A percentile compares a stretch with the other conserved stretches of the same genome.
Evolutionary conservation across 2,113 vertebrate species (phyloP).

Genomic region (Hippocampus zosterae): DNA sequence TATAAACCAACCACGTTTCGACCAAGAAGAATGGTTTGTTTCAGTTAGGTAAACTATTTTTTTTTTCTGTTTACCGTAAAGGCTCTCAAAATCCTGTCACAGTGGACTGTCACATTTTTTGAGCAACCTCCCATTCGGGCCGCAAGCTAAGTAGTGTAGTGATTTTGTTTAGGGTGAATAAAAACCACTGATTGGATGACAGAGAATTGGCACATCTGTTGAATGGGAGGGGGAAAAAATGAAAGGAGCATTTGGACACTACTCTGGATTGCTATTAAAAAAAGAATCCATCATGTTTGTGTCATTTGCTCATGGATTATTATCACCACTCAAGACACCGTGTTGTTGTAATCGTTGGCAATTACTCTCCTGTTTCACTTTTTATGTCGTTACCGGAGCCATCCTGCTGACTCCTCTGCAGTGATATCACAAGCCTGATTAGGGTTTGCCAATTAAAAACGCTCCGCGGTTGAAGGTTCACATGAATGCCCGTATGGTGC

Average conservation of each 20-base stretch:
- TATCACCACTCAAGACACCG: not conserved
- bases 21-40: not conserved
- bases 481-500: not conserved
- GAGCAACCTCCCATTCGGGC: not conserved
- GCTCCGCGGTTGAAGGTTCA: not conserved
- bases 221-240: not conserved
- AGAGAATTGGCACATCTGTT: not conserved
- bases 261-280: not conserved
- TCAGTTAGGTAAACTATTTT: not conserved
- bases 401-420: too few relatives aligned
- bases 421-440: too few relatives aligned
- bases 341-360: not conserved
- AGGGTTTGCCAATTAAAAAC: not conserved
- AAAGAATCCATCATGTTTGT: not conserved
- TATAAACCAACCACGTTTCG: not conserved
- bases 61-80: not conserved
- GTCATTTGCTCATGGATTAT: not conserved
- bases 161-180: too few relatives aligned
- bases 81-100: not conserved
- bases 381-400: too few relatives aligned
- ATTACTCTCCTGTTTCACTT: not conserved
- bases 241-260: not conserved
- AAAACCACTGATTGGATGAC: too few relatives aligned
- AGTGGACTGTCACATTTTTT: not conserved
- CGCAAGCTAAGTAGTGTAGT: too few relatives aligned